phyloP scores from a whole-genome alignment of 2,797 vertebrate genomes.

The Neostethus bicornis region DNA sequence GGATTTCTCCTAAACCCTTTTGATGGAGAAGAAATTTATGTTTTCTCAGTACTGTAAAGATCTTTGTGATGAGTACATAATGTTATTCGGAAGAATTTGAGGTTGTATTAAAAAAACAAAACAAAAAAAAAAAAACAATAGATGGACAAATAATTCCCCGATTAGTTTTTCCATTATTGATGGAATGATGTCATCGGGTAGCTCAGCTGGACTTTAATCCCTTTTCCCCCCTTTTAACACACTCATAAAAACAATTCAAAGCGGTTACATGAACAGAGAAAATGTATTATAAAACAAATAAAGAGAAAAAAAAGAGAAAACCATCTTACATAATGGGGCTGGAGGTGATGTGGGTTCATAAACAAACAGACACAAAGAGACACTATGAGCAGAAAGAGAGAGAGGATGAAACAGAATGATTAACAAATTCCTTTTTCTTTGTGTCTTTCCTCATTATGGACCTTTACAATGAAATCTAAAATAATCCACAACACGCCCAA shows the following conservation, averaged over 20 bases:
- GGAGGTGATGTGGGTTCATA: constrained; percentile 42
- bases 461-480: constrained; percentile 18
- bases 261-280: constrained; percentile 65
- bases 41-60: background rate
- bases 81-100: constrained; percentile 2
- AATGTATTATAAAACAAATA: constrained; percentile 57
- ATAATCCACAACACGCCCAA: background rate
- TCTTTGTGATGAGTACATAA: background rate
- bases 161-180: constrained; percentile 32
- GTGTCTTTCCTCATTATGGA: constrained; percentile 15
- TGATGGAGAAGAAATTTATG: background rate
- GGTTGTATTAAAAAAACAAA: too few relatives aligned
- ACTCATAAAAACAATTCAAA: constrained; percentile 44
- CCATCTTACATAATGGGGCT: constrained; percentile 53
- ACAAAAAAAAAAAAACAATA: background rate
- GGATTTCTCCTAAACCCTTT: constrained; percentile 14
- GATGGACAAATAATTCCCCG: constrained; percentile 15
- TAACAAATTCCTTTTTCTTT: constrained; percentile 21
- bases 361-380: constrained; percentile 18
- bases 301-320: constrained; percentile 33
- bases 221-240: constrained; percentile 23
- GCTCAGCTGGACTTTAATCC: constrained; percentile 41
- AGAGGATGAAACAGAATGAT: constrained; percentile 9
- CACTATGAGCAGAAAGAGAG: constrained; percentile 11
- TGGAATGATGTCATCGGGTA: constrained; percentile 38